Evolutionary conservation across 2,113 vertebrate species (phyloP).

Genomic region (Xiphophorus couchianus): DNA sequence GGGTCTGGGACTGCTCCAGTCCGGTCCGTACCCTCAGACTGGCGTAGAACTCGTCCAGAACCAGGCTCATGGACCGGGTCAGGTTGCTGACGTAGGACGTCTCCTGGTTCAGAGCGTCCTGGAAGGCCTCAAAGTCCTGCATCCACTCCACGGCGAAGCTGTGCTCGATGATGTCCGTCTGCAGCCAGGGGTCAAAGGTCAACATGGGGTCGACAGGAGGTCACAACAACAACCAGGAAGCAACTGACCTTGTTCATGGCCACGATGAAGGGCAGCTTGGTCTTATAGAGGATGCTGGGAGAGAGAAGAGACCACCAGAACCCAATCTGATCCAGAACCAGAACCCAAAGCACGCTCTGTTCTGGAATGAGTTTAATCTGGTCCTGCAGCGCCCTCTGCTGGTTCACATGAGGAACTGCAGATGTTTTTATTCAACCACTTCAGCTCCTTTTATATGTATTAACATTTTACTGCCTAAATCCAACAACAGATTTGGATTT

Average conservation of each 20-base stretch:
- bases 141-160: constrained; percentile 98
- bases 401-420: no score
- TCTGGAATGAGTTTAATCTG: no score
- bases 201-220: background rate
- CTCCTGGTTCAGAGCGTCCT: constrained; percentile 95
- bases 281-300: constrained; percentile 96
- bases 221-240: rapidly evolving
- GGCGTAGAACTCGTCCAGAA: constrained; percentile 95
- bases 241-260: constrained; percentile 96
- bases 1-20: no score
- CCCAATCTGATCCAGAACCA: no score
- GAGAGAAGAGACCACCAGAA: constrained; percentile 1
- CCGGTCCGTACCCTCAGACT: constrained; percentile 83
- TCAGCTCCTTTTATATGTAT: no score
- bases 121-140: constrained; percentile 96
- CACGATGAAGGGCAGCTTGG: constrained; percentile 95
- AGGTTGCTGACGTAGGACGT: constrained; percentile 93
- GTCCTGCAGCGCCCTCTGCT: no score
- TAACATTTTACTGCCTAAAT: no score
- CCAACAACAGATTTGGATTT: no score
- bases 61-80: constrained; percentile 97
- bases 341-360: background rate
- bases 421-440: no score
- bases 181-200: background rate
- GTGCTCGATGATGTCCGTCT: constrained; percentile 97